A percentile compares a stretch with the other conserved stretches of the same genome.
These are phyloP conservation scores for Lophura nycthemera DNA, from an alignment of 2,113 vertebrate species.

Conservation along the genomic window DNA sequence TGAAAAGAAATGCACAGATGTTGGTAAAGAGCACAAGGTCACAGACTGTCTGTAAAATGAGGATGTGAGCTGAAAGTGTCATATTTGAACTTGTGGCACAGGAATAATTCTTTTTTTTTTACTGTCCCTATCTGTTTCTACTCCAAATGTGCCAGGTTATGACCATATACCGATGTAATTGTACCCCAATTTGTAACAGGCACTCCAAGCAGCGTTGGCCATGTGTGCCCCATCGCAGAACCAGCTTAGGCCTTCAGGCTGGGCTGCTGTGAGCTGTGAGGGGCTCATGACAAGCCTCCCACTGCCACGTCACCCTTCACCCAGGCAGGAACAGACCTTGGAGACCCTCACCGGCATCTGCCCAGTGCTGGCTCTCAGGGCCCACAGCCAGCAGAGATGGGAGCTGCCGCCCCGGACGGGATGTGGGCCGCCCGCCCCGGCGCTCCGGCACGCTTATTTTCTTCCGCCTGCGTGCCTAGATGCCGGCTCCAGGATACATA, in stretches of 20 bases:
- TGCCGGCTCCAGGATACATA: conserved; percentile 40
- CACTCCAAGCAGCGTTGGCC: neutral
- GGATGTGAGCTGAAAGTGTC: neutral
- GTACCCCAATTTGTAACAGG: neutral
- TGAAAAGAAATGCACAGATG: neutral
- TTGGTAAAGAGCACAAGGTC: neutral
- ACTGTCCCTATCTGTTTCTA: neutral
- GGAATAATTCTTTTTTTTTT: neutral
- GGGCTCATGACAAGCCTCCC: neutral
- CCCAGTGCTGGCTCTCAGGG: neutral
- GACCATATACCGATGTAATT: neutral
- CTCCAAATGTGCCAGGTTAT: neutral
- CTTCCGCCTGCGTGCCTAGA: conserved; percentile 41
- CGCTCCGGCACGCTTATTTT: conserved; percentile 50
- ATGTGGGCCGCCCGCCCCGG: neutral
- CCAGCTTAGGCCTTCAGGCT: neutral
- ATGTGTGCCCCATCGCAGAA: neutral
- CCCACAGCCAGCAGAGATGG: neutral
- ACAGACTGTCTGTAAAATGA: neutral
- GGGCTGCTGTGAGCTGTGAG: neutral
- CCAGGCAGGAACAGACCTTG: fast-evolving
- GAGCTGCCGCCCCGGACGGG: neutral
- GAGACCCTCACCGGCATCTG: neutral
- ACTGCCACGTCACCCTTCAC: neutral
- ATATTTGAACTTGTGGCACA: neutral